A percentile compares a stretch with the other conserved stretches of the same genome.
Conservation (phyloP, 1,140 invertebrate genomes). For the Pseudomyrmex cubaensis region DNA sequence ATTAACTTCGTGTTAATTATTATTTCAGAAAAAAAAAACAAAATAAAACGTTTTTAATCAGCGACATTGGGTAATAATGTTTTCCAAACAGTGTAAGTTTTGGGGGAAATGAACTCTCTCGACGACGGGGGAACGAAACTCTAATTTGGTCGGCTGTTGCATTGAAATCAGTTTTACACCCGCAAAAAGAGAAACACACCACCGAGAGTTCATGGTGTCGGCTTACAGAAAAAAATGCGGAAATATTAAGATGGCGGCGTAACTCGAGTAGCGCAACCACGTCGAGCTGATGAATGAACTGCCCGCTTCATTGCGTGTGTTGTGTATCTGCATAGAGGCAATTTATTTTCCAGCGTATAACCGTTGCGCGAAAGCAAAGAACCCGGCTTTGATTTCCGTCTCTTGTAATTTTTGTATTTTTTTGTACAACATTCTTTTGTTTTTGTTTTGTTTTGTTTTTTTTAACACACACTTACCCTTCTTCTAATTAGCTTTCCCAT, state of each 20-base stretch:
- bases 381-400: too few relatives aligned
- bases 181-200: conserved; percentile 45
- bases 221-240: conserved; percentile 73
- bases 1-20: conserved; percentile 27
- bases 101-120: too few relatives aligned
- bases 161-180: conserved; percentile 50
- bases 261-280: conserved; percentile 72
- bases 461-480: too few relatives aligned
- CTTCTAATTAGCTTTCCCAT: background rate
- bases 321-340: conserved; percentile 31
- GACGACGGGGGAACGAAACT: too few relatives aligned
- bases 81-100: background rate
- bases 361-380: background rate
- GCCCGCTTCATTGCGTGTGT: conserved; percentile 50
- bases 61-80: background rate
- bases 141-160: background rate
- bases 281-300: conserved; percentile 66
- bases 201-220: conserved; percentile 30
- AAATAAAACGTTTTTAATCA: background rate
- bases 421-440: too few relatives aligned
- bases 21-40: background rate
- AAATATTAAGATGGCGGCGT: conserved; percentile 71
- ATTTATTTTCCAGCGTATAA: conserved; percentile 39
- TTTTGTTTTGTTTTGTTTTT: too few relatives aligned
- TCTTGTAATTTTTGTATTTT: background rate